A percentile compares a stretch with the other conserved stretches of the same genome.
These are phyloP conservation scores for Graptemys geographica DNA, from an alignment of 2,797 vertebrate species.

Conservation along the genomic window DNA sequence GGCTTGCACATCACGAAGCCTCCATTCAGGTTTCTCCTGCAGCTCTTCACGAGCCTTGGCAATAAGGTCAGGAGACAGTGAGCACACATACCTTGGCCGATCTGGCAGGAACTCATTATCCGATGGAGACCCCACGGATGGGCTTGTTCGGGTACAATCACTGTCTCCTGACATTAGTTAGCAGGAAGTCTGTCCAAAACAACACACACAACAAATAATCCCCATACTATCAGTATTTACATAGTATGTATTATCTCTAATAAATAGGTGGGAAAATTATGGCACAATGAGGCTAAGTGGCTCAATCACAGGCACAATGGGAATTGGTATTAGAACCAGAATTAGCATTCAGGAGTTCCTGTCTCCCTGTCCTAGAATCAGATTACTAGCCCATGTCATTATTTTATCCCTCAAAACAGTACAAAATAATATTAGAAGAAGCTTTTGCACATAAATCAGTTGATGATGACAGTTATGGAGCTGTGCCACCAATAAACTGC, in stretches of 20 bases:
- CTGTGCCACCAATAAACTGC: not conserved
- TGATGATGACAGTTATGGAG: not conserved
- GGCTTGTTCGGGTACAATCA: slow-evolving; percentile 85
- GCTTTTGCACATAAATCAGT: not conserved
- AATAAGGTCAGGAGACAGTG: slow-evolving; percentile 90
- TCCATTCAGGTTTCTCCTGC: slow-evolving; percentile 98
- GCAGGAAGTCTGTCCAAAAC: slow-evolving; percentile 62
- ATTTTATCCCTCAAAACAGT: not conserved
- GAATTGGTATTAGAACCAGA: rapidly evolving
- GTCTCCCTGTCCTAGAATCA: not conserved
- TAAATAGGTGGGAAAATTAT: not conserved
- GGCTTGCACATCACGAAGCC: slow-evolving; percentile 95
- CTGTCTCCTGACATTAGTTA: slow-evolving; percentile 92
- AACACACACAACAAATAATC: not conserved
- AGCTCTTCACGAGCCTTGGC: slow-evolving; percentile 96
- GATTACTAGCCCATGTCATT: not conserved
- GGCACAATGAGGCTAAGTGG: not conserved
- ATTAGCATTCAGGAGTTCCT: not conserved
- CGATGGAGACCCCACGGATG: slow-evolving; percentile 78
- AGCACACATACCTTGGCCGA: slow-evolving; percentile 90
- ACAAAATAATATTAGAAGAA: not conserved
- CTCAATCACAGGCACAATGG: not conserved
- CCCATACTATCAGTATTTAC: not conserved
- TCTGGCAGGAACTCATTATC: slow-evolving; percentile 83
- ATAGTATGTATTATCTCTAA: not conserved